Evolutionary conservation across 1,140 invertebrate genomes (phyloP).

Genomic region (Homalodisca vitripennis): DNA sequence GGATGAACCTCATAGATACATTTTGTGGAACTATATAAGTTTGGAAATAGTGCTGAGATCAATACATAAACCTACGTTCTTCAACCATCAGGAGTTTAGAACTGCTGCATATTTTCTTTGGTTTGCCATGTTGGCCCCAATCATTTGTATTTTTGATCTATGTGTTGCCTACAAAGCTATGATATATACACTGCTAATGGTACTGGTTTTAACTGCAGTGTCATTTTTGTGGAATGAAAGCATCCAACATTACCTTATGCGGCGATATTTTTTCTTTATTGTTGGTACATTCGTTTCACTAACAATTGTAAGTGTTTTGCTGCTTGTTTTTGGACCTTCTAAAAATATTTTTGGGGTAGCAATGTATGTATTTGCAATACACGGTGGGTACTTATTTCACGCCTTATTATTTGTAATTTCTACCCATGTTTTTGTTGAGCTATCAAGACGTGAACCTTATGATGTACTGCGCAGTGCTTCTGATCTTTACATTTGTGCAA

Average conservation of each 20-base stretch:
- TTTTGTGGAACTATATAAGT: no score
- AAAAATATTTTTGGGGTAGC: background rate
- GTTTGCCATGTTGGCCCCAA: no score
- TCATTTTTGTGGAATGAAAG: background rate
- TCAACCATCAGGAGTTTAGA: no score
- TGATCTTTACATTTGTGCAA: background rate
- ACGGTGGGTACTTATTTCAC: background rate
- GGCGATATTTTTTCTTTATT: background rate
- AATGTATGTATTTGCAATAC: background rate
- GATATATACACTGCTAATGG: no score
- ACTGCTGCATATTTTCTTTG: no score
- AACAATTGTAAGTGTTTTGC: background rate
- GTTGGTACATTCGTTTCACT: background rate
- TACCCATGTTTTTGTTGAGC: background rate
- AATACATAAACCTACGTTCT: no score
- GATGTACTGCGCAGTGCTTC: background rate
- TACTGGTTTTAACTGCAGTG: background rate
- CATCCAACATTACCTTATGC: background rate
- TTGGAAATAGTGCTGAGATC: no score
- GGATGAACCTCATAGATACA: no score
- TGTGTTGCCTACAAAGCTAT: no score
- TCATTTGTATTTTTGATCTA: no score
- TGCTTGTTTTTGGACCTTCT: background rate
- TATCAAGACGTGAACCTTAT: background rate
- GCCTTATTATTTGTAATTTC: background rate